Evolutionary conservation across 2,888 invertebrate species (phyloP).

Genomic region (Latrodectus hesperus): DNA sequence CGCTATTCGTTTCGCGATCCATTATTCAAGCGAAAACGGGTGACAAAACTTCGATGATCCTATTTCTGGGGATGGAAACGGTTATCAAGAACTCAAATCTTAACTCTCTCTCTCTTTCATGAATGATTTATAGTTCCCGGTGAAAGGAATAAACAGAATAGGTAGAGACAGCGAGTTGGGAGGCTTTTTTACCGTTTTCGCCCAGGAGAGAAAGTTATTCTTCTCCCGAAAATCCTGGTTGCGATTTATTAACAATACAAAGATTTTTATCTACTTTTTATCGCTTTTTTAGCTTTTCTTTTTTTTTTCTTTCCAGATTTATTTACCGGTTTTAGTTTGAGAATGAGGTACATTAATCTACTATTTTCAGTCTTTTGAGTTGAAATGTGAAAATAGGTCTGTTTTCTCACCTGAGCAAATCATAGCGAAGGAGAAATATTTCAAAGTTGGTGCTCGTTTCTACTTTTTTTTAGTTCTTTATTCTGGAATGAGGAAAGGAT

Average conservation of each 20-base stretch:
- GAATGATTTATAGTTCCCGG: slow-evolving; percentile 43
- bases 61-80: slow-evolving; percentile 21
- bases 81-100: slow-evolving; percentile 16
- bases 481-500: too few relatives aligned
- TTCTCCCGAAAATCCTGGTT: slow-evolving; percentile 9
- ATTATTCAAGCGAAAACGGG: slow-evolving; percentile 32
- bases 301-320: background rate
- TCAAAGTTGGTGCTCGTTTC: too few relatives aligned
- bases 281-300: background rate
- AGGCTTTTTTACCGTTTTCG: background rate
- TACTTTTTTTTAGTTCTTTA: too few relatives aligned
- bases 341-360: slow-evolving; percentile 38
- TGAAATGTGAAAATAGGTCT: slow-evolving; percentile 5
- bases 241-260: slow-evolving; percentile 48
- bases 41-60: slow-evolving; percentile 35
- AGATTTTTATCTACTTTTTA: slow-evolving; percentile 30
- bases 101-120: slow-evolving; percentile 20
- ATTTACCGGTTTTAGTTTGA: background rate
- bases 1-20: background rate
- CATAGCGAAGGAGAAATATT: too few relatives aligned
- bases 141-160: background rate
- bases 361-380: slow-evolving; percentile 1
- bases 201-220: background rate
- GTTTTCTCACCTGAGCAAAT: background rate
- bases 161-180: background rate